Evolutionary conservation across 1,140 invertebrate genomes (phyloP).

Genomic region (Conus betulinus): DNA sequence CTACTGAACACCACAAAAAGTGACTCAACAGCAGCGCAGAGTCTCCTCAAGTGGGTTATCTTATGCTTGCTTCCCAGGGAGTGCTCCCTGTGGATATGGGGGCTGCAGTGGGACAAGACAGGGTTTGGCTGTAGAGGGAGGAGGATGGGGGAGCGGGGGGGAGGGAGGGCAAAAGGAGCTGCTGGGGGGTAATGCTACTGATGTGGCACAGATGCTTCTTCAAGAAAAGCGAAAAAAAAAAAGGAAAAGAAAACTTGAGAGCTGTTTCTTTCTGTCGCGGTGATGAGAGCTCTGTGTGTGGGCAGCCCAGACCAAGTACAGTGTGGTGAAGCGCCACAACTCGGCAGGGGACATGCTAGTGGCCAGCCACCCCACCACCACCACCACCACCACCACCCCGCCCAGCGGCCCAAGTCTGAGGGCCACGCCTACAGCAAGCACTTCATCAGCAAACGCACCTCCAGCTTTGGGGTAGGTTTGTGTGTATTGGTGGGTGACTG

Average conservation of each 20-base stretch:
- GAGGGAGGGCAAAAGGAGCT: not conserved
- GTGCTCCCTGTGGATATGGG: too few species aligned
- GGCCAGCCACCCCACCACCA: constrained; percentile 39
- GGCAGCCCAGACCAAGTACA: constrained; percentile 37
- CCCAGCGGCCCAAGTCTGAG: constrained; percentile 70
- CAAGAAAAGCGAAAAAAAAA: too few species aligned
- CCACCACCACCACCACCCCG: constrained; percentile 29
- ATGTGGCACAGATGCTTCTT: too few species aligned
- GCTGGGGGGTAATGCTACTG: too few species aligned
- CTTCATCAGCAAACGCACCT: constrained; percentile 69
- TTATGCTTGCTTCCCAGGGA: too few species aligned
- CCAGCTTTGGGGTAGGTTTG: constrained; percentile 74
- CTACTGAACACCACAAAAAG: too few species aligned
- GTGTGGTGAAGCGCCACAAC: constrained; percentile 72
- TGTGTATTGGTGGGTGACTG: too few species aligned
- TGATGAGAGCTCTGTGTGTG: too few species aligned
- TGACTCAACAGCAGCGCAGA: too few species aligned
- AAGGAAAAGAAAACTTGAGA: too few species aligned
- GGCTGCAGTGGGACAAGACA: not conserved
- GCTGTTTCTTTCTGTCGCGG: too few species aligned
- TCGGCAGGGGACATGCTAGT: constrained; percentile 73
- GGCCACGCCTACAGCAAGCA: constrained; percentile 68
- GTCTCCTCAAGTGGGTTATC: too few species aligned
- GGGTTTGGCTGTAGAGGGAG: not conserved
- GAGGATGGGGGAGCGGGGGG: not conserved